These are phyloP conservation scores for Priocnemis perturbator DNA, from an alignment of 2,888 invertebrate species.

Conservation along the genomic window DNA sequence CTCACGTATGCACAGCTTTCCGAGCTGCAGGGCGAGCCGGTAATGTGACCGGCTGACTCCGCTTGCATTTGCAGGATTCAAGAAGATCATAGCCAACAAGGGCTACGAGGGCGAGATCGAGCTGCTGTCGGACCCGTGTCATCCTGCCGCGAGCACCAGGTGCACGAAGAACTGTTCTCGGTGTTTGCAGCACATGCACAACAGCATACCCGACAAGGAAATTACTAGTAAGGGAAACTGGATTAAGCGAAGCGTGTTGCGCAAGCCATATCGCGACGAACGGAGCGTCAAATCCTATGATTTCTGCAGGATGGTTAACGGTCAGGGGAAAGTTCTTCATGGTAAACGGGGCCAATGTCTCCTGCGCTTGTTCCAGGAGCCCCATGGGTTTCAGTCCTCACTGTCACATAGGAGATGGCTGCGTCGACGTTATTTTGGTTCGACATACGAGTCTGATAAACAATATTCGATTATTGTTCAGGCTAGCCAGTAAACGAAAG, in stretches of 20 bases:
- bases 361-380: constrained; percentile 84
- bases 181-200: constrained; percentile 66
- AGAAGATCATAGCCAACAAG: constrained; percentile 80
- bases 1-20: too few species aligned
- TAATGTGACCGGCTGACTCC: neutral
- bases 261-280: too few species aligned
- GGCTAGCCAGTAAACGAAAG: constrained; percentile 80
- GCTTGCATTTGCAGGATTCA: constrained; percentile 76
- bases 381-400: constrained; percentile 87
- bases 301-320: constrained; percentile 77
- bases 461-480: constrained; percentile 82
- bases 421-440: constrained; percentile 85
- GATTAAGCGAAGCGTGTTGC: too few species aligned
- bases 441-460: constrained; percentile 84
- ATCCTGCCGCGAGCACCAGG: constrained; percentile 74
- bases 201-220: constrained; percentile 62
- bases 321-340: constrained; percentile 85
- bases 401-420: constrained; percentile 88
- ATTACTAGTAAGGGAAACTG: constrained; percentile 63
- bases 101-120: constrained; percentile 82
- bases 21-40: too few species aligned
- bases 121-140: constrained; percentile 75
- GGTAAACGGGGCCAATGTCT: constrained; percentile 86
- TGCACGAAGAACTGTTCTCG: constrained; percentile 77
- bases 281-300: neutral